Conservation (phyloP, 2,113 vertebrate species). For the Hemiscyllium ocellatum region DNA sequence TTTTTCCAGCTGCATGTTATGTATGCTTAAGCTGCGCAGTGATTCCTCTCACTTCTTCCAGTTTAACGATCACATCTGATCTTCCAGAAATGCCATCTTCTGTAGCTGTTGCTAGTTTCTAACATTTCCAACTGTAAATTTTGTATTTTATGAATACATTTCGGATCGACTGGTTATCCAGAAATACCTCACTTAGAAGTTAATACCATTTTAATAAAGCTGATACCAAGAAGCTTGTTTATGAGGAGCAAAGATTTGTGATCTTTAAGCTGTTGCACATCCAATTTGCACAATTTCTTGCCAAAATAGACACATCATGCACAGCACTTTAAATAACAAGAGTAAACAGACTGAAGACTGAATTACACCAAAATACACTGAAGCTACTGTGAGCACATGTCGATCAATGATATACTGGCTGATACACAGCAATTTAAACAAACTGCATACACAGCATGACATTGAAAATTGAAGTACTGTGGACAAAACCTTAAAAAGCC, state of each 20-base stretch:
- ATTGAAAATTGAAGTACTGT: neutral
- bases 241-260: neutral
- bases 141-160: conserved; percentile 9
- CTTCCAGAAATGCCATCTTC: neutral
- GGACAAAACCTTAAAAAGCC: conserved; percentile 14
- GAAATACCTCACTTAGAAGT: neutral
- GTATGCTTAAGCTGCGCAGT: neutral
- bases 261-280: conserved; percentile 22
- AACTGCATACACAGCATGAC: conserved; percentile 17
- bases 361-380: neutral
- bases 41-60: neutral
- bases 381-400: neutral
- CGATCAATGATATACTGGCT: conserved; percentile 21
- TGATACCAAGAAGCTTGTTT: neutral
- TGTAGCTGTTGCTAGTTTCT: neutral
- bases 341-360: neutral
- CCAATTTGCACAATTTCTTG: conserved; percentile 11
- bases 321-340: neutral
- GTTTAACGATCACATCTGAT: neutral
- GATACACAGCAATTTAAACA: conserved; percentile 25
- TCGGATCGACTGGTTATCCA: neutral
- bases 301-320: neutral
- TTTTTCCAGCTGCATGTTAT: neutral
- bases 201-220: neutral
- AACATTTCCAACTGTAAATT: neutral